Base-by-base conservation (phyloP, 2,888 invertebrate genomes). In the Drosophila kokeensis region DNA sequence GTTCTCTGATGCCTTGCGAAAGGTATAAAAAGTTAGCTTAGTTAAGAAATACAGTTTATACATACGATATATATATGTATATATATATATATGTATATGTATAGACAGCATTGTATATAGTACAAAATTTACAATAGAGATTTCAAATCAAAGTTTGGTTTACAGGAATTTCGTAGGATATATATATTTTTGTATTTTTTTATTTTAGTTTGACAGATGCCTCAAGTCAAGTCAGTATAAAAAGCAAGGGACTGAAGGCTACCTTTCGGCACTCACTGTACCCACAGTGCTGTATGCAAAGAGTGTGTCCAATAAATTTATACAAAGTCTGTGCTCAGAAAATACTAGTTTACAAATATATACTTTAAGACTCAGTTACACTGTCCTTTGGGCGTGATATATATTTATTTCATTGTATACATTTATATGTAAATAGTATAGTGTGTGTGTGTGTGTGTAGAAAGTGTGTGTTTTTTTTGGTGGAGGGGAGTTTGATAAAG, bases 291-390 rank as follows among this genome's bases (percentile, higher is more conserved):
- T 64, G 45, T 70, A 61, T 73, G 58, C 48, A 59, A 68, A 65
- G 78, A 57, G 64, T 57, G 63, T 76, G 59, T 73, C 55, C 72
- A 72, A 80, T 85, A 85, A 87, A 76, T 89, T 74, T 79, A 88
- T 88, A 89, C 81, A 86, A 86, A 87, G 89, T 83, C 83, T 79
- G 88, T 89, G 90, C 88, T 86, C 88, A 85, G 83, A 89, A 86
- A 86, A 86, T 89, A 89, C 88, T 89, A 87, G 86, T 81, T 88
- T 89, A 89, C 78, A 89, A 82, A 80, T 89, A 83, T 87, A 61
- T 27, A 52, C 21, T 70, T 85, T 73, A 73, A 89, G 88, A 83
- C 67, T 82, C 87, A 81, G 89, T 89, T 85, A 85, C 89, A 80
- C 85, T 89, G 85, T 87, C 87, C 71, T 73, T 86, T 86, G 90